These are phyloP conservation scores for Acrobasis consociella DNA, from an alignment of 2,888 invertebrate species.

Conservation along the genomic window DNA sequence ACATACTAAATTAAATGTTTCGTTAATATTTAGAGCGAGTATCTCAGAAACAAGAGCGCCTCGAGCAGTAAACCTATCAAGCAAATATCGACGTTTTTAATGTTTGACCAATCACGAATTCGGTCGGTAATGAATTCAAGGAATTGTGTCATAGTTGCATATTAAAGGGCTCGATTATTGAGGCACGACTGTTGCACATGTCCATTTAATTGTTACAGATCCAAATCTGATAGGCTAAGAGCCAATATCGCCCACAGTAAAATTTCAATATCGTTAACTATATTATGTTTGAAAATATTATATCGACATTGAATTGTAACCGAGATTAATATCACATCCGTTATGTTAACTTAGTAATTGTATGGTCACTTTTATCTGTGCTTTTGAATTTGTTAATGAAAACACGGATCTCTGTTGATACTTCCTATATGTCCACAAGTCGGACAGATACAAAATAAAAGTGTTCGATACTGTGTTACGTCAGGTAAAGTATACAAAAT, in stretches of 20 bases:
- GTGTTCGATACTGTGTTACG: no score
- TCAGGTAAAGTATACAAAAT: no score
- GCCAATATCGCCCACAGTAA: constrained; percentile 11
- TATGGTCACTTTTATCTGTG: neutral
- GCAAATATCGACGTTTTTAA: constrained; percentile 23
- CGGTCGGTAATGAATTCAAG: constrained; percentile 17
- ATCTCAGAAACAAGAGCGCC: constrained; percentile 26
- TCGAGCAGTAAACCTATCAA: constrained; percentile 28
- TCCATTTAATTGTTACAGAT: constrained; percentile 25
- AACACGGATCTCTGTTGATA: no score
- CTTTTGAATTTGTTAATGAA: no score
- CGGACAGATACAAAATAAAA: no score
- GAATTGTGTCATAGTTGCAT: constrained; percentile 35
- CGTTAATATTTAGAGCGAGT: no score
- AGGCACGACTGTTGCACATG: constrained; percentile 25
- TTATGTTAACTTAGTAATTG: neutral
- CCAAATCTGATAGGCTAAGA: constrained; percentile 12
- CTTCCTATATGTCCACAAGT: no score
- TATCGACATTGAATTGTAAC: neutral
- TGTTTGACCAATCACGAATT: constrained; percentile 21
- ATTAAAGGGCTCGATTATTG: constrained; percentile 30
- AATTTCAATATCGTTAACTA: neutral
- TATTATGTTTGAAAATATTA: neutral
- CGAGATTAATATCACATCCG: neutral
- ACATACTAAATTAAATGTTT: no score